phyloP scores from a whole-genome alignment of 2,888 invertebrate species.

The Drosophila meridionalis region DNA sequence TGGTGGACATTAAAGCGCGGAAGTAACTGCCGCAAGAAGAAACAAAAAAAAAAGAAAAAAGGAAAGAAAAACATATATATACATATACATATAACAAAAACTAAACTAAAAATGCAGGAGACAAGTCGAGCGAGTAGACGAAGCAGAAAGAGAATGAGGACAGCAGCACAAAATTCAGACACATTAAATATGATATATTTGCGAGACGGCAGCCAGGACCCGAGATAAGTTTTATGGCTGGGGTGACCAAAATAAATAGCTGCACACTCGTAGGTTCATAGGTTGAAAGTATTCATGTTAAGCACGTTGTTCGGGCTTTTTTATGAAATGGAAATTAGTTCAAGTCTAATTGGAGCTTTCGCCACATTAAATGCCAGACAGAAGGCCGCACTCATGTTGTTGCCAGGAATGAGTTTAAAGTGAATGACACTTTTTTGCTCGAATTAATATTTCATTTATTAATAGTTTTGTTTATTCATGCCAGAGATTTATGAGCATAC shows the following conservation, averaged over 20 bases:
- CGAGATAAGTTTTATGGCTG: constrained; percentile 68
- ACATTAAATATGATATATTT: constrained; percentile 78
- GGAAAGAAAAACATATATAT: neutral
- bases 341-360: constrained; percentile 27
- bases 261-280: constrained; percentile 17
- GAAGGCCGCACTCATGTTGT: neutral
- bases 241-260: constrained; percentile 38
- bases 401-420: neutral
- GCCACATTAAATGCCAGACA: neutral
- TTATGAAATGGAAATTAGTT: constrained; percentile 20
- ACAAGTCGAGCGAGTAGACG: constrained; percentile 25
- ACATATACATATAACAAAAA: constrained; percentile 27
- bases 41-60: neutral
- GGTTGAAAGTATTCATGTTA: constrained; percentile 12
- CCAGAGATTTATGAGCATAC: constrained; percentile 29
- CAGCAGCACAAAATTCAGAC: constrained; percentile 64
- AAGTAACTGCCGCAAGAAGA: constrained; percentile 65
- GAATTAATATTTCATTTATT: neutral
- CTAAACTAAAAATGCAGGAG: constrained; percentile 57
- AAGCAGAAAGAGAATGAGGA: constrained; percentile 16
- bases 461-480: constrained; percentile 21
- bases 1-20: constrained; percentile 75
- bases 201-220: constrained; percentile 62
- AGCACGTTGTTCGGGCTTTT: constrained; percentile 1
- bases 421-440: neutral